Evolutionary conservation across 2,797 vertebrate genomes (phyloP).

Genomic region (Perodicticus potto): DNA sequence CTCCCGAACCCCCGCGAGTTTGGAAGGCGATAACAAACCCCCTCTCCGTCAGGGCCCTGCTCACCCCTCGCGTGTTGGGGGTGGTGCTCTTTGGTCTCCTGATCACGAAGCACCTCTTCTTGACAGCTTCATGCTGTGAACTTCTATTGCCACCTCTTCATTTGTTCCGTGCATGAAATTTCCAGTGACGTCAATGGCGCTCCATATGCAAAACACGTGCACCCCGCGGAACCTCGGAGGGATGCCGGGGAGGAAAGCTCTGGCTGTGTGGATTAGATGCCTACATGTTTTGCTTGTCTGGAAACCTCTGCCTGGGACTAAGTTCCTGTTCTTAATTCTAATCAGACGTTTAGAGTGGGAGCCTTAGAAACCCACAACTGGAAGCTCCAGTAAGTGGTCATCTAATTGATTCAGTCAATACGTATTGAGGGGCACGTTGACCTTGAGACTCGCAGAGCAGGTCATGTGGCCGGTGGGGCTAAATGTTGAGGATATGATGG

Average conservation of each 20-base stretch:
- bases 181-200: conserved; percentile 72
- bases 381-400: not conserved
- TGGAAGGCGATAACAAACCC: not conserved
- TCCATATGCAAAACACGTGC: conserved; percentile 63
- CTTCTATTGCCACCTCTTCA: not conserved
- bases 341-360: conserved; percentile 61
- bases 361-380: conserved; percentile 5
- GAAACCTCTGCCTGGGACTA: conserved; percentile 56
- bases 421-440: not conserved
- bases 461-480: not conserved
- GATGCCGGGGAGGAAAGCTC: rapidly evolving
- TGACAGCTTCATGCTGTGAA: not conserved
- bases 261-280: not conserved
- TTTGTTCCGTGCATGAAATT: conserved; percentile 55
- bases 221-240: not conserved
- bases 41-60: rapidly evolving
- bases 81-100: not conserved
- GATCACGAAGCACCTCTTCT: not conserved
- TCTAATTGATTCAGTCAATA: not conserved
- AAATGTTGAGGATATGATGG: rapidly evolving
- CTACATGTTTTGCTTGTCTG: conserved; percentile 48
- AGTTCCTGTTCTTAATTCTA: conserved; percentile 72
- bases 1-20: not conserved
- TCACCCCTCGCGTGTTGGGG: not conserved
- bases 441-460: not conserved